These are phyloP conservation scores for Hemaris fuciformis DNA, from an alignment of 2,888 invertebrate species.

Conservation along the genomic window DNA sequence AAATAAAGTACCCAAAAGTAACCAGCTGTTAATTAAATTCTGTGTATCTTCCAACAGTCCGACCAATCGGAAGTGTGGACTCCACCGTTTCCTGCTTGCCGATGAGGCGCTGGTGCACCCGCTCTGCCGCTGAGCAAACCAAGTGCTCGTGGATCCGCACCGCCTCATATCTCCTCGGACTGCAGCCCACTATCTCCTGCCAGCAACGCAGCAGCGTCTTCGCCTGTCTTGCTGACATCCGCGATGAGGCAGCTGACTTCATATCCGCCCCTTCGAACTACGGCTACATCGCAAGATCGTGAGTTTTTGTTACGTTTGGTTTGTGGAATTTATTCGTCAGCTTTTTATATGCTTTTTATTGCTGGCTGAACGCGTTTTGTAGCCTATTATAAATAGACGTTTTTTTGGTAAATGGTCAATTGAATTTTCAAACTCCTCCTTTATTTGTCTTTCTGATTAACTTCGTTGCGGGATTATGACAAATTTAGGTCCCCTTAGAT, in stretches of 20 bases:
- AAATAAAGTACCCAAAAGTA: too few species aligned
- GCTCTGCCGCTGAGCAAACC: conserved; percentile 68
- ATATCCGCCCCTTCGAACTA: conserved; percentile 83
- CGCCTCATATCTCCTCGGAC: conserved; percentile 79
- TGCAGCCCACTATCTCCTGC: conserved; percentile 82
- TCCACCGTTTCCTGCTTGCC: conserved; percentile 51
- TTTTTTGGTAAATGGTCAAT: too few species aligned
- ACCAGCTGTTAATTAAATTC: neutral
- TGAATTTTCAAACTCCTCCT: too few species aligned
- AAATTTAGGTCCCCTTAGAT: too few species aligned
- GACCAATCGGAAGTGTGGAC: conserved; percentile 46
- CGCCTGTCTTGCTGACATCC: conserved; percentile 80
- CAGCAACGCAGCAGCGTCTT: conserved; percentile 64
- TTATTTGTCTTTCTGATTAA: too few species aligned
- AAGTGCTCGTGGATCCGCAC: conserved; percentile 84
- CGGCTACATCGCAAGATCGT: conserved; percentile 84
- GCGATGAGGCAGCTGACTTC: conserved; percentile 77
- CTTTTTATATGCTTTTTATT: too few species aligned
- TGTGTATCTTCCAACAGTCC: conserved; percentile 45
- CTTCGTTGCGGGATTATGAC: too few species aligned
- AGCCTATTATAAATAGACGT: too few species aligned
- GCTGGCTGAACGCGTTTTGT: too few species aligned
- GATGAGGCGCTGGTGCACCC: conserved; percentile 83
- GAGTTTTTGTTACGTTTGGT: conserved; percentile 44
- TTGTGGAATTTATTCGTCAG: neutral